Percentiles rank a stretch among this genome's conserved stretches.
Conservation (phyloP, 2,113 vertebrate genomes). For the Marmota monax region DNA sequence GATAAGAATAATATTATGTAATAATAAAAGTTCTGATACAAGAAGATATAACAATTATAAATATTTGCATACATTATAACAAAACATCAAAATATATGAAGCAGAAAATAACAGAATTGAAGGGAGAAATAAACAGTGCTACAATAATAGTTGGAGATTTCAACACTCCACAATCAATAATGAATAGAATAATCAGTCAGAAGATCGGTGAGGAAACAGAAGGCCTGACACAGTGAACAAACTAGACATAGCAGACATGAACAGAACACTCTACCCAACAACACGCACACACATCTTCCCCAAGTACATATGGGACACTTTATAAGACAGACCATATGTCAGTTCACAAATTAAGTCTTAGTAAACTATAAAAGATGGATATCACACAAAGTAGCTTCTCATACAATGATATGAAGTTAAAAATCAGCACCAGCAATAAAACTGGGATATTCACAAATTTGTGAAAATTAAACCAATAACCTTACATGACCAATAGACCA, state of each 20-base stretch:
- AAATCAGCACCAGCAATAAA: background rate
- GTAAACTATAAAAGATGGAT: background rate
- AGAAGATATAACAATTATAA: background rate
- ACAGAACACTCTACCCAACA: background rate
- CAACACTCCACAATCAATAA: background rate
- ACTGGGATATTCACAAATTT: background rate
- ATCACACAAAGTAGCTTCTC: background rate
- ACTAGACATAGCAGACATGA: background rate
- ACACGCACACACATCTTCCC: background rate
- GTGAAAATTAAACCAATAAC: background rate
- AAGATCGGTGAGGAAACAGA: background rate
- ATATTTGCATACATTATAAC: background rate
- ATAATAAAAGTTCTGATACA: background rate
- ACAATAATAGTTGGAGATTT: background rate
- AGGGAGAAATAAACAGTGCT: background rate
- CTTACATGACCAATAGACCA: background rate
- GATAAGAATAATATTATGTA: background rate
- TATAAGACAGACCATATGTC: background rate
- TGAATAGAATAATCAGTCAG: background rate
- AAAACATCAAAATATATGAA: background rate
- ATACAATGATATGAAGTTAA: background rate
- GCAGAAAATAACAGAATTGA: background rate
- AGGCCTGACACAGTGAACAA: background rate
- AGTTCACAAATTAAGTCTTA: background rate
- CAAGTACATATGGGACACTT: background rate